Evolutionary conservation across 2,113 vertebrate genomes (phyloP).

Genomic region (Notiomystis cincta): DNA sequence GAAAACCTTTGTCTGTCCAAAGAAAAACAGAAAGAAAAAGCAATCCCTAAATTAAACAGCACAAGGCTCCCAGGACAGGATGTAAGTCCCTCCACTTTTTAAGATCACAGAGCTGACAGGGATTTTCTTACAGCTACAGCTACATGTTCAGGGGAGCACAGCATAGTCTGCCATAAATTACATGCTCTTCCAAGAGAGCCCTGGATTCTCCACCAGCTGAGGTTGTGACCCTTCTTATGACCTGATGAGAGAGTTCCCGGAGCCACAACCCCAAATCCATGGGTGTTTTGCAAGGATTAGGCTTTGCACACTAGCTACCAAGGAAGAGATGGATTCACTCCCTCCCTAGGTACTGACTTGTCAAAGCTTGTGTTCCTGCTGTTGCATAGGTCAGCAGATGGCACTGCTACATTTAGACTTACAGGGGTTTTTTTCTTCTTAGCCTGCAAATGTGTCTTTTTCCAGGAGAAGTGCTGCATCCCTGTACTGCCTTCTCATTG

Average conservation of each 20-base stretch:
- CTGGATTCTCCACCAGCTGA: not conserved
- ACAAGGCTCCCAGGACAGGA: not conserved
- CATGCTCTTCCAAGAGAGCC: not conserved
- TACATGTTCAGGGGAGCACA: not conserved
- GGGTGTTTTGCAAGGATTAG: not conserved
- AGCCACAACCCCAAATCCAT: not conserved
- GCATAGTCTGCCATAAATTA: not conserved
- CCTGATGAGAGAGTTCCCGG: not conserved
- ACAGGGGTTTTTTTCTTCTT: not conserved
- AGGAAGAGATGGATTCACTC: not conserved
- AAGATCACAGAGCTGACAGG: not conserved
- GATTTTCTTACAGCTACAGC: not conserved
- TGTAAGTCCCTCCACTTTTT: not conserved
- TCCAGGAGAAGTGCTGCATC: conserved; percentile 36
- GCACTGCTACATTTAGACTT: conserved; percentile 64
- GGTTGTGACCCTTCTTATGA: not conserved
- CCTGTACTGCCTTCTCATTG: not conserved
- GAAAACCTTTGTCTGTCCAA: not conserved
- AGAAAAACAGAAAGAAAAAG: not conserved
- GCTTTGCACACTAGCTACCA: not conserved
- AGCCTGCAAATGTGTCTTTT: not conserved
- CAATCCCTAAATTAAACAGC: not conserved
- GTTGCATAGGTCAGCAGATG: conserved; percentile 63
- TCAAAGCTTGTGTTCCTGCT: not conserved
- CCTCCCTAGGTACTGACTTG: not conserved